phyloP scores from a whole-genome alignment of 2,113 vertebrate genomes.

The Prinia subflava region DNA sequence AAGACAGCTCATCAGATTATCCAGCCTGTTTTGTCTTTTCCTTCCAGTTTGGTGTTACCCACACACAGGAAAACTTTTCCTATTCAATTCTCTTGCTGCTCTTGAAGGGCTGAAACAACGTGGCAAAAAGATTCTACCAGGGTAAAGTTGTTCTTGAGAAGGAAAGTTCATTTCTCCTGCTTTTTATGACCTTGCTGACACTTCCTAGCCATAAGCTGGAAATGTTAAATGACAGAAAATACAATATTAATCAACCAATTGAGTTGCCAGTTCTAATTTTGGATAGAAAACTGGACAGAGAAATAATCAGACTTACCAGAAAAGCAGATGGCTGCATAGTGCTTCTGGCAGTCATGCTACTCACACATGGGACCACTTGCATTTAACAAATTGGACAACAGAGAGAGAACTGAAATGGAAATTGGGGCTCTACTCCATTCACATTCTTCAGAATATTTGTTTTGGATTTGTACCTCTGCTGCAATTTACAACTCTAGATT shows the following conservation, averaged over 20 bases:
- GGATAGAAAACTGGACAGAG: constrained; percentile 41
- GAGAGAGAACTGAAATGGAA: constrained; percentile 55
- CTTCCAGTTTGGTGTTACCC: background rate
- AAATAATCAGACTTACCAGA: constrained; percentile 54
- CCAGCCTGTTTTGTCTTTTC: background rate
- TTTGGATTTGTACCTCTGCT: constrained; percentile 53
- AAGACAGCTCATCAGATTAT: background rate
- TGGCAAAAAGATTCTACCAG: background rate
- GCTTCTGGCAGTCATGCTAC: constrained; percentile 46
- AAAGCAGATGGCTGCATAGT: constrained; percentile 57
- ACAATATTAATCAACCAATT: constrained; percentile 5
- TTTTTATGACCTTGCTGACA: constrained; percentile 36
- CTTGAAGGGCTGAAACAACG: background rate
- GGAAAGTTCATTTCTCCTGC: background rate
- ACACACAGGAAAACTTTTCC: background rate
- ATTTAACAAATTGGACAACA: constrained; percentile 60
- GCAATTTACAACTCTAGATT: constrained; percentile 57
- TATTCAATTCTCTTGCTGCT: background rate
- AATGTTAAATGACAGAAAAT: constrained; percentile 48
- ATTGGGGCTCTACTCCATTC: constrained; percentile 45
- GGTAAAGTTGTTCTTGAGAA: background rate
- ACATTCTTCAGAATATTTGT: constrained; percentile 58
- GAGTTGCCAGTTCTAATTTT: constrained; percentile 52
- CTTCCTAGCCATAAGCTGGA: constrained; percentile 19
- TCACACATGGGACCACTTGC: constrained; percentile 52